Conservation (phyloP, 2,797 vertebrate species). For the Prunella strophiata region DNA sequence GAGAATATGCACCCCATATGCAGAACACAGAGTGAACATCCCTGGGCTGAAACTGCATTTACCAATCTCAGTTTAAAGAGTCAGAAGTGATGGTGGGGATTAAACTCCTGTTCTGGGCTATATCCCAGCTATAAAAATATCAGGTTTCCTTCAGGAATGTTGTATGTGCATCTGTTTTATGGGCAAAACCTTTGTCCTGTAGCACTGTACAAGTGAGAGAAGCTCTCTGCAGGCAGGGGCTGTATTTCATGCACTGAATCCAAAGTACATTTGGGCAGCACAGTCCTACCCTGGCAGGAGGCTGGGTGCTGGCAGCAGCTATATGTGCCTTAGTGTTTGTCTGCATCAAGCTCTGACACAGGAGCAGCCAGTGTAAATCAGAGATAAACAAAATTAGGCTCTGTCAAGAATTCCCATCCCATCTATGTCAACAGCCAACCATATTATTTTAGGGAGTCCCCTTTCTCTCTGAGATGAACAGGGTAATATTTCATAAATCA, state of each 20-base stretch:
- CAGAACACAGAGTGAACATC: not conserved
- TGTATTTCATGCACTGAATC: not conserved
- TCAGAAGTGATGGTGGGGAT: not conserved
- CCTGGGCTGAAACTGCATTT: not conserved
- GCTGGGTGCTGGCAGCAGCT: not conserved
- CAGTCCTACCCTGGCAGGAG: not conserved
- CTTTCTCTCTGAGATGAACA: not conserved
- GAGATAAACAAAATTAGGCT: not conserved
- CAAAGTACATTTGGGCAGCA: not conserved
- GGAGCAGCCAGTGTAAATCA: not conserved
- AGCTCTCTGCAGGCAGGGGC: not conserved
- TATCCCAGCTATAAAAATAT: not conserved
- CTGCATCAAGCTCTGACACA: not conserved
- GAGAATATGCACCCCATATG: accelerated
- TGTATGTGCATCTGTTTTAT: not conserved
- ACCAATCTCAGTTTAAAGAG: not conserved
- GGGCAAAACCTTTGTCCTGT: not conserved
- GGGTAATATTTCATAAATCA: not conserved
- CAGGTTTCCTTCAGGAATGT: not conserved
- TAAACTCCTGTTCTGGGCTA: not conserved
- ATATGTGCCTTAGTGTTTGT: not conserved
- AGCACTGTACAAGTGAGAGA: not conserved
- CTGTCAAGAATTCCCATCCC: not conserved
- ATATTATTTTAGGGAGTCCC: not conserved
- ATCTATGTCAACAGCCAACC: not conserved